phyloP scores from a whole-genome alignment of 2,888 invertebrate genomes.

The Phengaris alcon region DNA sequence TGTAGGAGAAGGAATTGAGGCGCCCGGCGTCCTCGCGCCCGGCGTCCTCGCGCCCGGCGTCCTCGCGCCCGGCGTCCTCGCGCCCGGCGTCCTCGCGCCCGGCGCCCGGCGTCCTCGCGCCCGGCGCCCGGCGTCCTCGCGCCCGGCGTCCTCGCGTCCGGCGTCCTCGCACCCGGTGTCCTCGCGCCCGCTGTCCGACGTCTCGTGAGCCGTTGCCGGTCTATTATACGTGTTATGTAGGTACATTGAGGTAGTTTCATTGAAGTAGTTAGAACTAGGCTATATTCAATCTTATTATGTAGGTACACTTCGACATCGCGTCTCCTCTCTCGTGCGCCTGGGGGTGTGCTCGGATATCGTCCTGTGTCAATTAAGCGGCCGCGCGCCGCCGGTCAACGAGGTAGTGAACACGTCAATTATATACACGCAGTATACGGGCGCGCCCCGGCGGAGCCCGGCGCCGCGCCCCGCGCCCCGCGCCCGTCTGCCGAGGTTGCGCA shows the following conservation, averaged over 20 bases:
- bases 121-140: conserved; percentile 55
- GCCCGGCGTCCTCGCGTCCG: conserved; percentile 53
- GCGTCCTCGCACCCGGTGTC: too few relatives aligned
- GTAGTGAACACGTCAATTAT: conserved; percentile 75
- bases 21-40: conserved; percentile 52
- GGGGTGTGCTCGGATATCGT: conserved; percentile 68
- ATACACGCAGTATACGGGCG: conserved; percentile 39
- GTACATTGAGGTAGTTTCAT: conserved; percentile 66
- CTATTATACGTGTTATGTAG: conserved; percentile 69
- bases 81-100: conserved; percentile 53
- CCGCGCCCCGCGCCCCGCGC: not conserved
- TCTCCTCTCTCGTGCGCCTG: conserved; percentile 56
- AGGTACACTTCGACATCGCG: conserved; percentile 67
- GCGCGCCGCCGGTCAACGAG: conserved; percentile 57
- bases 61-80: conserved; percentile 53
- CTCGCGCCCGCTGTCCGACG: conserved; percentile 58
- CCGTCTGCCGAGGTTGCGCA: not conserved
- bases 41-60: conserved; percentile 53
- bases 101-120: too few relatives aligned
- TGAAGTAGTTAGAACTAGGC: conserved; percentile 67
- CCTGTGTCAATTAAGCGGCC: conserved; percentile 70
- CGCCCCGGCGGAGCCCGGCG: conserved; percentile 26
- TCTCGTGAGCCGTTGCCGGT: conserved; percentile 56
- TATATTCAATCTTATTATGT: conserved; percentile 69
- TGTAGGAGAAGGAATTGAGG: conserved; percentile 71